Percentiles rank a stretch among this genome's conserved stretches.
These are phyloP conservation scores for Diadumene lineata DNA, from an alignment of 92 coral and sea anemone genomes.

Conservation along the genomic window DNA sequence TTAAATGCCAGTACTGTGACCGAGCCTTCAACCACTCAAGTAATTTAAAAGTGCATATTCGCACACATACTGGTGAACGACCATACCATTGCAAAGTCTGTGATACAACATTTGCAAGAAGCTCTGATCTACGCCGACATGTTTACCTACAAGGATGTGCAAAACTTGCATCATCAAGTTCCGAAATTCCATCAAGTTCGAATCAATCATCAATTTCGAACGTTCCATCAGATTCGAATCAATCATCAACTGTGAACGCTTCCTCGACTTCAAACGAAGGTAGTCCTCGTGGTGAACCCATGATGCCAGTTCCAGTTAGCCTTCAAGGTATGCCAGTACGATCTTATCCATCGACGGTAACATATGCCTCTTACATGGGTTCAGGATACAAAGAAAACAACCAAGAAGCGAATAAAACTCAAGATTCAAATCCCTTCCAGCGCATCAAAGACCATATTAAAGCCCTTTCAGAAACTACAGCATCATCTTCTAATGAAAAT, in stretches of 20 bases:
- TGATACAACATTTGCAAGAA: conserved; percentile 41
- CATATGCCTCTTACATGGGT: not conserved
- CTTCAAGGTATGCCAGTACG: conserved; percentile 1
- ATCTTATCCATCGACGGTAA: not conserved
- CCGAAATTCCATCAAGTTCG: conserved; percentile 2
- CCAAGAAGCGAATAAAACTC: not conserved
- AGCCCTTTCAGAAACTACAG: conserved; percentile 13
- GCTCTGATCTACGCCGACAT: conserved; percentile 45
- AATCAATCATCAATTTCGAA: too few relatives aligned
- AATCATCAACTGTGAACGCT: too few relatives aligned
- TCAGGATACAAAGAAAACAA: not conserved
- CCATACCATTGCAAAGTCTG: conserved; percentile 41
- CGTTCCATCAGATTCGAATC: too few relatives aligned
- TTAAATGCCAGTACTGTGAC: conserved; percentile 32
- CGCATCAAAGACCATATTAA: conserved; percentile 35
- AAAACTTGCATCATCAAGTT: conserved; percentile 17
- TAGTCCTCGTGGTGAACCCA: conserved; percentile 10
- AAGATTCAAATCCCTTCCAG: conserved; percentile 14
- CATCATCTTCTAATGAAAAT: not conserved
- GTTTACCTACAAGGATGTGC: conserved; percentile 39
- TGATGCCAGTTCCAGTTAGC: not conserved
- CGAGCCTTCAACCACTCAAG: conserved; percentile 50
- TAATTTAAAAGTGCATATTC: conserved; percentile 39
- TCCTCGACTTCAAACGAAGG: too few relatives aligned
- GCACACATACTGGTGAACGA: conserved; percentile 43